Evolutionary conservation across 2,113 vertebrate genomes (phyloP), one percentile per base, ranked within the genome.

Genomic region (Nannobrachium achirus): DNA sequence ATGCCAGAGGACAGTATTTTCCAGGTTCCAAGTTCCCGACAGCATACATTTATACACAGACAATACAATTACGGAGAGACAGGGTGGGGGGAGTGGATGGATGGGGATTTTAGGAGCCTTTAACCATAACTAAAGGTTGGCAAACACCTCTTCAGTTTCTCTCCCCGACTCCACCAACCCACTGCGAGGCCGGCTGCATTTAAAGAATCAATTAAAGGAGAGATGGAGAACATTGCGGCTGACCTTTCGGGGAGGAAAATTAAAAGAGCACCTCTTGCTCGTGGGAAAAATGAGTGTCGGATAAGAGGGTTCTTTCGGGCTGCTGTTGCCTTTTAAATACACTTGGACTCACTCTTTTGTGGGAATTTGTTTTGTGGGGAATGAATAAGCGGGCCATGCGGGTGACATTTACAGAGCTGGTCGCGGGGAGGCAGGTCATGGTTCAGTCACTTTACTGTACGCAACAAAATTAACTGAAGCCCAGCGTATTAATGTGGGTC

Each of bases 131-230:
- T 76, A 77, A 89, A 85, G 70, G 74, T 66, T 78, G 60, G 73
- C 77, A 87, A 86, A 85, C 75, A 85, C 73, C 18, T 44, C 58
- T 75, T 56, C 70, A 46, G 78, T 71, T 75, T 79, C 40, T 52
- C 18, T 41, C 49, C 48, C 62, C 11, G 53, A 44, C 25, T 79
- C 63, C 69, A 63, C 73, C 13, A 25, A 10, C 53, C 56, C 40
- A 49, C 71, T 33, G 19, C 79, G 55, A 62, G 73, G 66, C 69
- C 66, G 72, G 77, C 67, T 84, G 88, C 88, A 88, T 90, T 93
- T 90, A 88, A 91, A 87, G 83, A 92, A 90, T 93, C 91, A 91
- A 90, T 93, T 92, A 92, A 90, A 68, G 78, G 67, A 72, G 71
- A 89, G 86, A 90, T 87, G 81, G 85, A 90, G 87, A 90, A 90